These are phyloP conservation scores for Limnothrissa miodon DNA, from an alignment of 2,113 vertebrate species.

Conservation along the genomic window DNA sequence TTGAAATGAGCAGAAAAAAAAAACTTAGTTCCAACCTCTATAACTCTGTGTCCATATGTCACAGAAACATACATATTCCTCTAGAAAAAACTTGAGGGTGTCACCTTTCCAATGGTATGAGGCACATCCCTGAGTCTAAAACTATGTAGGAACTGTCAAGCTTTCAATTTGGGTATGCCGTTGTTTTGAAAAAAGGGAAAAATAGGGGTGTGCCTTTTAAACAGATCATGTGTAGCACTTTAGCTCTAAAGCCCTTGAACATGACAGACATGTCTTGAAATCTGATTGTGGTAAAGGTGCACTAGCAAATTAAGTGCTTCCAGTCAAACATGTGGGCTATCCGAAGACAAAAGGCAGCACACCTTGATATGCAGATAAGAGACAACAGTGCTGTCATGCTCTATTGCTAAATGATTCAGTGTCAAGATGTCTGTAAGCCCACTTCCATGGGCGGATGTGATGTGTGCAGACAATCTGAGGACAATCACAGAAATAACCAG, in stretches of 20 bases:
- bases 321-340: slow-evolving; percentile 52
- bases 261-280: background rate
- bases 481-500: slow-evolving; percentile 29
- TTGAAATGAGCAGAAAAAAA: too few relatives aligned
- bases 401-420: slow-evolving; percentile 41
- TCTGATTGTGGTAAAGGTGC: slow-evolving; percentile 42
- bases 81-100: too few relatives aligned
- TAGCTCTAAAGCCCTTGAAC: background rate
- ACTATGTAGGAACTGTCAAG: too few relatives aligned
- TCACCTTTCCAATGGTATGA: background rate
- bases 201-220: too few relatives aligned
- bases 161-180: too few relatives aligned
- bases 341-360: slow-evolving; percentile 57
- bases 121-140: too few relatives aligned
- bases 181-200: too few relatives aligned
- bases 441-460: slow-evolving; percentile 23
- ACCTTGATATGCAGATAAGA: slow-evolving; percentile 52
- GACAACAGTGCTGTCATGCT: slow-evolving; percentile 52
- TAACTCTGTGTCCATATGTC: too few relatives aligned
- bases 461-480: too few relatives aligned
- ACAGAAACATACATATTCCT: too few relatives aligned
- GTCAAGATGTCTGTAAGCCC: slow-evolving; percentile 39
- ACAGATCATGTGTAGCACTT: background rate
- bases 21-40: too few relatives aligned
- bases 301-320: slow-evolving; percentile 38